Base-by-base conservation (phyloP, 2,888 invertebrate genomes). In the Apotomis capreana region DNA sequence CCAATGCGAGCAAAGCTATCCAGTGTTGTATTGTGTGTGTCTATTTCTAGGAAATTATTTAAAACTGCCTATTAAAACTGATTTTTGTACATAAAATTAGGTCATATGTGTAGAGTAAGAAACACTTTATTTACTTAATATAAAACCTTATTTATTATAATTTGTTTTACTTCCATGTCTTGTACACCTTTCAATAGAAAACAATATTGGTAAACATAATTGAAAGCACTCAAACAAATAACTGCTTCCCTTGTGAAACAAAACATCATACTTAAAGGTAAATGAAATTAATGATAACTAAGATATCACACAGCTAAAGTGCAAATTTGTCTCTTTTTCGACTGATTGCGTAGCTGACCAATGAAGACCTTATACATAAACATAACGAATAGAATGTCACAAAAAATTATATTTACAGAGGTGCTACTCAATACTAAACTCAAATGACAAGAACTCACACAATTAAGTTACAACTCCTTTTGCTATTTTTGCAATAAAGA, bases 131-230 rank as follows among this genome's bases (percentile, higher is more conserved):
- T 86, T 89, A 68, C 87, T 84, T 84, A 83, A 84, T 88, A 89
- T 87, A 89, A 91, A 89, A 86, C 81, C 83, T 86, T 91, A 92
- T 92, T 92, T 92, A 92, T 92, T 92, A 86, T 78, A 78, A 77
- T 79, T 76, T 76, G 74, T 74, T 76, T 76, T 75, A 59, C 68
- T 74, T 69, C 58, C 62, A 74, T 68, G 63, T 74, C 74, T 77
- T 70, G 70, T 69, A 37, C 36, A 70, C 60, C 68, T 65, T 69
- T 74, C 74, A 78, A 75, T 75, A 78, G 75, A 78, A 76, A 73
- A 77, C 76, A 78, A 78, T 76, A 77, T 76, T 76, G 52, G 75
- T 73, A 77, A 83, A 81, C 74, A 73, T 77, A 80, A 81, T 64
- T 64, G 68, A 68, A 73, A 73, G 75, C 68, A 73, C 67, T 74